Conservation (phyloP, 2,113 vertebrate species). For the Onychostruthus taczanowskii region DNA sequence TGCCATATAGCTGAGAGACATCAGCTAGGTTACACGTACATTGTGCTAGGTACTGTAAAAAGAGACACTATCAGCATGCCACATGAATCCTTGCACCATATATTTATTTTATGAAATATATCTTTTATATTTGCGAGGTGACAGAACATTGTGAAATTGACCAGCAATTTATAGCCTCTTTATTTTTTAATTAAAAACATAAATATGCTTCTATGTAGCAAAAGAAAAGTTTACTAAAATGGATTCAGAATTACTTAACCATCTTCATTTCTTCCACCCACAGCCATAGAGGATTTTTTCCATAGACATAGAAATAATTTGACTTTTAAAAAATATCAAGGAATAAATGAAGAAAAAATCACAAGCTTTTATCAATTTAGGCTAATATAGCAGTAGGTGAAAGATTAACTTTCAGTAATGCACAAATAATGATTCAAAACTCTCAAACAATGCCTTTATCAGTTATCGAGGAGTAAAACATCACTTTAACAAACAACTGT, state of each 20-base stretch:
- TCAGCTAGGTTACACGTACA: neutral
- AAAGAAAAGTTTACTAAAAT: neutral
- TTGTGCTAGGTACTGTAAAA: neutral
- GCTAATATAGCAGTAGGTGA: neutral
- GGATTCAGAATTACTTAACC: neutral
- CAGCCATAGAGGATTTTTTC: neutral
- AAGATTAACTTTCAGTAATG: neutral
- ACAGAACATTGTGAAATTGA: slow-evolving; percentile 33
- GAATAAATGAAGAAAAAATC: neutral
- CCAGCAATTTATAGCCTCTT: slow-evolving; percentile 37
- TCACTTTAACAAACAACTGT: neutral
- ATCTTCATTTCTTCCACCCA: neutral
- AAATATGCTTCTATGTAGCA: slow-evolving; percentile 27
- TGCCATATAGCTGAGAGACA: neutral
- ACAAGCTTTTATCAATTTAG: neutral
- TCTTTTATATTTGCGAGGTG: slow-evolving; percentile 9
- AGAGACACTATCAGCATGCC: neutral
- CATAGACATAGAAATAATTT: neutral
- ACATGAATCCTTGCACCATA: neutral
- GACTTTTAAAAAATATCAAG: neutral
- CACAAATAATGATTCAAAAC: neutral
- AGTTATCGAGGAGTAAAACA: neutral
- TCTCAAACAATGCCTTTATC: neutral
- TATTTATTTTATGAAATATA: slow-evolving; percentile 18
- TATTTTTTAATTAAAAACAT: slow-evolving; percentile 62